Evolutionary conservation across 2,888 invertebrate species (phyloP).

Genomic region (Oscheius sp.): DNA sequence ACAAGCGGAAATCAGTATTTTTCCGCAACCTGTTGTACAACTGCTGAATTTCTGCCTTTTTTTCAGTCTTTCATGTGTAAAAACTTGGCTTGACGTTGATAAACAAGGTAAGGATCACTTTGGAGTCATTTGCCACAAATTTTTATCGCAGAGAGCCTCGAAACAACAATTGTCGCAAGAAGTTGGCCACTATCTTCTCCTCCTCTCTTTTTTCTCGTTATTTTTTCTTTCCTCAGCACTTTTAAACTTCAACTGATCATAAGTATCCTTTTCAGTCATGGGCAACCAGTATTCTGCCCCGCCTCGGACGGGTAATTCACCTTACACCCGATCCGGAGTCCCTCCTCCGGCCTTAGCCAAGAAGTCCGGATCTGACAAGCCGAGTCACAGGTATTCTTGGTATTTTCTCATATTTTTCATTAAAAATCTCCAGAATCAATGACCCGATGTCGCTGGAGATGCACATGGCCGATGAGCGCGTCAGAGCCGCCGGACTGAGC

Average conservation of each 20-base stretch:
- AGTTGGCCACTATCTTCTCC: not conserved
- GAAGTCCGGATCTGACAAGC: conserved; percentile 63
- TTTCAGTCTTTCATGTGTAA: too few relatives aligned
- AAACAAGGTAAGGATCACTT: too few relatives aligned
- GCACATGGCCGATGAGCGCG: conserved; percentile 69
- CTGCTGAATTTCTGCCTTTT: too few relatives aligned
- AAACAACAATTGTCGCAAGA: not conserved
- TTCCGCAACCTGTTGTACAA: too few relatives aligned
- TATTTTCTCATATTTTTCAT: too few relatives aligned
- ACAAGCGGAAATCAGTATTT: too few relatives aligned
- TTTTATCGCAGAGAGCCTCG: too few relatives aligned
- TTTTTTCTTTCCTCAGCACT: not conserved
- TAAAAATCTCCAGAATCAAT: conserved; percentile 49
- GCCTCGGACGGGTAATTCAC: conserved; percentile 65
- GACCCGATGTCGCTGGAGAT: conserved; percentile 72
- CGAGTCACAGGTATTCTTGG: conserved; percentile 59
- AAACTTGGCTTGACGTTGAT: too few relatives aligned
- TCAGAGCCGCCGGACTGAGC: conserved; percentile 67
- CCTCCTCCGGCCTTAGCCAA: conserved; percentile 66
- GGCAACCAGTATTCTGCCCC: conserved; percentile 71
- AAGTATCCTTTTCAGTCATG: conserved; percentile 52
- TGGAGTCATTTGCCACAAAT: too few relatives aligned
- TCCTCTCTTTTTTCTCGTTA: not conserved
- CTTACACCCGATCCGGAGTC: conserved; percentile 70
- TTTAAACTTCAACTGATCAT: not conserved